Base-by-base conservation (phyloP, 53 echinoderm and acorn worm genomes). In the Stichopus horrens region DNA sequence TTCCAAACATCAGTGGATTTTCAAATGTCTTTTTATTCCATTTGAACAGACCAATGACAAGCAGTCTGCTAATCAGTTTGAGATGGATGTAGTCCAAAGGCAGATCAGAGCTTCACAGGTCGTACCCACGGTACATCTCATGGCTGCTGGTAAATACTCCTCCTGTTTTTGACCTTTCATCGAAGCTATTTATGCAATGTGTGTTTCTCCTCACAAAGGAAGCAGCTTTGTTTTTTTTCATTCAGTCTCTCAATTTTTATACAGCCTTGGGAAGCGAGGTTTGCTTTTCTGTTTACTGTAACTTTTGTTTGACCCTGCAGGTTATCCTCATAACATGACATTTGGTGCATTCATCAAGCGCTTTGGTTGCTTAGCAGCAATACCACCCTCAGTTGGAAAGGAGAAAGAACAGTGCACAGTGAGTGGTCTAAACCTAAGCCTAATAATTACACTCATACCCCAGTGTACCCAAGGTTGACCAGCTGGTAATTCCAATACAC, bases 41-140 rank as follows among this genome's bases (percentile, higher is more conserved):
- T 16, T 71, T 71, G 18, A 7, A 16, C 77, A 98, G 99, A 91
- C 93, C 55, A 98, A 98, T 82, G 93, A 96, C 83, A 91, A 94
- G 75, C 94, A 95, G 79, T 90, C 92, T 16, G 86, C 93, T 2
- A 92, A 89, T 71, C 92, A 85, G 16, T 94, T 94, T 88, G 96
- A 96, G 60, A 83, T 67, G 52, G 93, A 93, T 5, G 77, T 88
- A 4, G 96, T 98, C 58, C 86, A 88, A 23, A 93, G 91, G 51
- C 99, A 98, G 73, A 58, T 94, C 52, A 88, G 75, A 16, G 88
- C 93, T 68, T 80, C 94, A 5, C 99, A 98, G 74, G 53, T 98
- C 9, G 55, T 92, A 67, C 88, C 94, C 58, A 94, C 99, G 51
- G 90, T 96, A 13, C 93, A 94, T 77, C 94, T 96, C 65, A 92